phyloP scores from a whole-genome alignment of 2,797 vertebrate species.

The Chiroxiphia lanceolata region DNA sequence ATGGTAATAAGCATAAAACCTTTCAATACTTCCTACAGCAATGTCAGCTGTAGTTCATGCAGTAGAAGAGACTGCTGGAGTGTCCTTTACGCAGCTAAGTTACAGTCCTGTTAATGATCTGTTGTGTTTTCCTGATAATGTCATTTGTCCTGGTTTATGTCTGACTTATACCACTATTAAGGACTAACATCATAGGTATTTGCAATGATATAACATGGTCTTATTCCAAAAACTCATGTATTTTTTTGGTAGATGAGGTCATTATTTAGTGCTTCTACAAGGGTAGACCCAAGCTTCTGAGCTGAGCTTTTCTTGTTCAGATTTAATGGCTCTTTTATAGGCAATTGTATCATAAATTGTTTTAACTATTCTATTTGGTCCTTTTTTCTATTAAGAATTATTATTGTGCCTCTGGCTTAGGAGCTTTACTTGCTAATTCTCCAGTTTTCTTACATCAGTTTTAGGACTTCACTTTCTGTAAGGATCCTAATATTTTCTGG shows the following conservation, averaged over 20 bases:
- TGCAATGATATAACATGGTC: background rate
- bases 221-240: constrained; percentile 10
- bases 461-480: background rate
- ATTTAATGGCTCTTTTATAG: constrained; percentile 36
- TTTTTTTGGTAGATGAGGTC: background rate
- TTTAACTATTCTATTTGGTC: constrained; percentile 46
- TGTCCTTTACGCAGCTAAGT: background rate
- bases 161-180: background rate
- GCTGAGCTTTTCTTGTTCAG: background rate
- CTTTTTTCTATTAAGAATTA: constrained; percentile 44
- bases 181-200: background rate
- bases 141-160: background rate
- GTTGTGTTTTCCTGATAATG: background rate
- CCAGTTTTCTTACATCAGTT: background rate
- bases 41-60: background rate
- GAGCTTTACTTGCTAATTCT: constrained; percentile 20
- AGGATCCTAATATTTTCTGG: background rate
- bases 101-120: background rate
- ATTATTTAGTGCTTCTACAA: constrained; percentile 50
- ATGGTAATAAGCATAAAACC: background rate
- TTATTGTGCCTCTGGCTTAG: background rate
- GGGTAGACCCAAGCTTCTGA: background rate
- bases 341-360: constrained; percentile 33
- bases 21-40: background rate
- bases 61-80: background rate